phyloP scores from a whole-genome alignment of 2,113 vertebrate genomes.

The Uropsilus gracilis region DNA sequence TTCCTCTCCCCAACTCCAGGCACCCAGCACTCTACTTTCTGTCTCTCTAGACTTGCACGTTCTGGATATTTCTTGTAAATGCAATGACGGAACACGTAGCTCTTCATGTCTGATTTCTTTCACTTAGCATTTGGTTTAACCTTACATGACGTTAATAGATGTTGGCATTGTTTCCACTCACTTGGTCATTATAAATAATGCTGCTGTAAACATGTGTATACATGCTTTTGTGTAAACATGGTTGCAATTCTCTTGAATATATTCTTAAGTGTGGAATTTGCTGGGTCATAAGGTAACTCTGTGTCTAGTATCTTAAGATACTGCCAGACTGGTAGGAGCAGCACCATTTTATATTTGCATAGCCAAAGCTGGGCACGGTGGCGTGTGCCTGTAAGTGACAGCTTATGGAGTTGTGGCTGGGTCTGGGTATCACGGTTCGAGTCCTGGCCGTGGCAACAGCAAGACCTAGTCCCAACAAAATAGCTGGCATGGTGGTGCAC shows the following conservation, averaged over 20 bases:
- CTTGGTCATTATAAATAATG: neutral
- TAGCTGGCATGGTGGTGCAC: no score
- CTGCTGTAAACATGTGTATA: neutral
- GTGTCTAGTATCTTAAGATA: neutral
- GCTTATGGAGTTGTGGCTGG: no score
- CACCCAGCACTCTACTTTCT: neutral
- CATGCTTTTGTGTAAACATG: neutral
- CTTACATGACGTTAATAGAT: neutral
- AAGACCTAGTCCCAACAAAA: no score
- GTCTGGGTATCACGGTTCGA: no score
- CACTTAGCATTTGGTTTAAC: neutral
- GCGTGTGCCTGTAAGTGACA: no score
- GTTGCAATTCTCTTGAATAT: conserved; percentile 20
- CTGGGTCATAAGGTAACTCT: neutral
- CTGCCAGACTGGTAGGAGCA: neutral
- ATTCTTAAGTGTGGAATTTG: neutral
- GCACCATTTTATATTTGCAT: neutral
- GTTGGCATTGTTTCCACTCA: neutral
- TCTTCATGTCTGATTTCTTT: neutral
- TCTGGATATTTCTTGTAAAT: neutral
- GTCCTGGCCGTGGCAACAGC: no score
- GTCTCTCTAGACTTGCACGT: conserved; percentile 3
- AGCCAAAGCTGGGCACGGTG: no score
- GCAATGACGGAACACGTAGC: neutral
- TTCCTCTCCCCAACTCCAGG: neutral